Conservation (phyloP, 2,113 vertebrate species). For the Sigmodon hispidus region DNA sequence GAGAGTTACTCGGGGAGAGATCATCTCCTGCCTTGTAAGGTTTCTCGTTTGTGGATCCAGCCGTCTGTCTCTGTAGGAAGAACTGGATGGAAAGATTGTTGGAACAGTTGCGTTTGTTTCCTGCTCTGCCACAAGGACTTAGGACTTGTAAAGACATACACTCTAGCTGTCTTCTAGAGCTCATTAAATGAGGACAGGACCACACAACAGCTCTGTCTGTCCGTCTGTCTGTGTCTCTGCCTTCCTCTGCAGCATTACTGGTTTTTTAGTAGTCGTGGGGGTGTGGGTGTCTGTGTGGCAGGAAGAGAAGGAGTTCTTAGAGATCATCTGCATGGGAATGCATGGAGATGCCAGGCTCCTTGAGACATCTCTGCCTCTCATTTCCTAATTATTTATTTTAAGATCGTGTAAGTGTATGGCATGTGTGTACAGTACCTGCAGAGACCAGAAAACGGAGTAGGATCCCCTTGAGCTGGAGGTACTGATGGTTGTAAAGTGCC, state of each 20-base stretch:
- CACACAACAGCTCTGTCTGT: neutral
- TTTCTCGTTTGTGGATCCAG: neutral
- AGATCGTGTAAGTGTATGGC: no score
- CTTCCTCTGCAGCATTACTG: neutral
- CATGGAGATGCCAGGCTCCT: neutral
- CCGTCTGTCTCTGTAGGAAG: constrained; percentile 28
- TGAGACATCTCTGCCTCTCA: neutral
- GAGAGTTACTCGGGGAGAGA: neutral
- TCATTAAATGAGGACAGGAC: neutral
- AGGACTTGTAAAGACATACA: neutral
- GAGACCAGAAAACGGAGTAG: neutral
- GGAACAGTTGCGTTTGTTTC: neutral
- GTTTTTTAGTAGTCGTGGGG: neutral
- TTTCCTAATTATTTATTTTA: neutral
- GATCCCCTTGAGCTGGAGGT: neutral
- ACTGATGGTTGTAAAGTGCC: no score
- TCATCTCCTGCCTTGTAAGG: neutral
- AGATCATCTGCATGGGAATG: neutral
- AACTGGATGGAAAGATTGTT: neutral
- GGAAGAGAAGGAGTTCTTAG: neutral
- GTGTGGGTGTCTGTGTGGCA: neutral
- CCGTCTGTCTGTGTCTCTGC: neutral
- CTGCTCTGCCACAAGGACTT: neutral
- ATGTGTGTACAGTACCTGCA: neutral
- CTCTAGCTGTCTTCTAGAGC: neutral